Evolutionary conservation across 1,140 invertebrate species (phyloP).

Genomic region (Panulirus ornatus): DNA sequence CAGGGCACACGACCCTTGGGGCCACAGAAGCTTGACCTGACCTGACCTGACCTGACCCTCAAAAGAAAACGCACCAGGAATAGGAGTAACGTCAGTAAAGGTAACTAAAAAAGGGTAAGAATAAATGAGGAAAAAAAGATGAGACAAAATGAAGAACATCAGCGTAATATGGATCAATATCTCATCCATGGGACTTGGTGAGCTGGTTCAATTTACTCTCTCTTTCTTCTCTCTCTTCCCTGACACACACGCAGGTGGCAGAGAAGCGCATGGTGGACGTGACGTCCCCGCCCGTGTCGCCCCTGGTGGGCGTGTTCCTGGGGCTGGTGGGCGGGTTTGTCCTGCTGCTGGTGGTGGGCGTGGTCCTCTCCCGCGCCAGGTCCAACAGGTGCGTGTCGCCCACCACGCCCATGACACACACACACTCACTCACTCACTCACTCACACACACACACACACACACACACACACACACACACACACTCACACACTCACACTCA

Average conservation of each 20-base stretch:
- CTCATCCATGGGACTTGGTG: too few relatives aligned
- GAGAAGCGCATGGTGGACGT: constrained; percentile 51
- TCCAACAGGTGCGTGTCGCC: constrained; percentile 31
- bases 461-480: neutral
- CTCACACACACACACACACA: constrained; percentile 21
- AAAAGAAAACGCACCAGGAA: too few relatives aligned
- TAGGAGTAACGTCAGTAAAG: too few relatives aligned
- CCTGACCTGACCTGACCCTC: too few relatives aligned
- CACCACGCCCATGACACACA: neutral
- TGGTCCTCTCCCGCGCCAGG: constrained; percentile 32
- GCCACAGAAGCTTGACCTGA: too few relatives aligned
- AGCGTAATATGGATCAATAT: too few relatives aligned
- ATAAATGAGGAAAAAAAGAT: too few relatives aligned
- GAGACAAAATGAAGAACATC: too few relatives aligned
- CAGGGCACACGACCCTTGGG: too few relatives aligned
- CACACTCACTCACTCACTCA: neutral
- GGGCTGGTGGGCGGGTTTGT: constrained; percentile 33
- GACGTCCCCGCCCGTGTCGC: neutral
- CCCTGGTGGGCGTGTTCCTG: constrained; percentile 51
- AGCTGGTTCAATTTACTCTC: too few relatives aligned
- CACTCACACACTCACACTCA: neutral
- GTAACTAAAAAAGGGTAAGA: too few relatives aligned
- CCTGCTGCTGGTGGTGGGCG: neutral
- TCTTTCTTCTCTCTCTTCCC: neutral
- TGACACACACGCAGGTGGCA: neutral